These are phyloP conservation scores for Meteorus colon DNA, from an alignment of 2,888 invertebrate genomes.

Conservation along the genomic window DNA sequence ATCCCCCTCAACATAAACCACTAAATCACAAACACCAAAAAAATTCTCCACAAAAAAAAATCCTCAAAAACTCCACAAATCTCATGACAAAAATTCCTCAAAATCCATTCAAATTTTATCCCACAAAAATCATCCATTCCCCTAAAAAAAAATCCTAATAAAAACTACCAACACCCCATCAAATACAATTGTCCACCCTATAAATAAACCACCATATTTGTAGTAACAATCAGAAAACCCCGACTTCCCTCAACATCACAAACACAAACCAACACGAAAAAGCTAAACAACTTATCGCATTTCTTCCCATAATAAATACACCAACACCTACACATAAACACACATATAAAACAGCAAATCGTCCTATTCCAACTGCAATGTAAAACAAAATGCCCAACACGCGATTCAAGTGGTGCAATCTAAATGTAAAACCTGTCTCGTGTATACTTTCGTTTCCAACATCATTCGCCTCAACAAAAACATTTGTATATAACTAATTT, in stretches of 20 bases:
- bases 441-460: background rate
- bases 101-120: too few relatives aligned
- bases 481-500: background rate
- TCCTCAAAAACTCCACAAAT: background rate
- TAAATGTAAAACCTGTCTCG: constrained; percentile 4
- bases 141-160: too few relatives aligned
- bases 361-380: background rate
- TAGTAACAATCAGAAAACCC: background rate
- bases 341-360: background rate
- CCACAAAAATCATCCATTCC: too few relatives aligned
- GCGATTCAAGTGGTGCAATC: constrained; percentile 10
- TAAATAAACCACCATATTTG: background rate
- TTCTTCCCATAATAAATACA: background rate
- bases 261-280: background rate
- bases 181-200: background rate
- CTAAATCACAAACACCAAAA: too few relatives aligned
- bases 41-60: too few relatives aligned
- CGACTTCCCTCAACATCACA: background rate
- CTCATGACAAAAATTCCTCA: too few relatives aligned
- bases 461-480: background rate
- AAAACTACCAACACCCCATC: background rate
- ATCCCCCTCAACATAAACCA: too few relatives aligned
- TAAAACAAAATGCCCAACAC: constrained; percentile 3
- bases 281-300: constrained; percentile 2
- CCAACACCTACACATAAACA: background rate